phyloP scores from a whole-genome alignment of 2,888 invertebrate genomes.

The Julus scandinavius region DNA sequence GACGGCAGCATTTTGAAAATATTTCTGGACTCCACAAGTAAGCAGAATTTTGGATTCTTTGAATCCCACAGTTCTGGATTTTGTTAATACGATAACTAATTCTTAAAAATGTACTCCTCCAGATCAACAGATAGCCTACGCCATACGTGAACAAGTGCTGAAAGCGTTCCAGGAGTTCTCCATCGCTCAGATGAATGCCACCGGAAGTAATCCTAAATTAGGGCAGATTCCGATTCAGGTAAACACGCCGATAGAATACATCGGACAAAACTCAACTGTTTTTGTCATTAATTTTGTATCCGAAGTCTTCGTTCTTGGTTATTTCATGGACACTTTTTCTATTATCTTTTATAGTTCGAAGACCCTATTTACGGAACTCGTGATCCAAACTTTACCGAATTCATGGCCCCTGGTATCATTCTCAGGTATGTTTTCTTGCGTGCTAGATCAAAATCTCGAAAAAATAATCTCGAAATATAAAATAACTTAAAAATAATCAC shows the following conservation, averaged over 20 bases:
- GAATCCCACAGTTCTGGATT: neutral
- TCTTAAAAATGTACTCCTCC: conserved; percentile 24
- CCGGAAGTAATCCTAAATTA: conserved; percentile 54
- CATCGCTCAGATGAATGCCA: conserved; percentile 59
- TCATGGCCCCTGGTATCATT: conserved; percentile 95
- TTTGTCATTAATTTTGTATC: neutral
- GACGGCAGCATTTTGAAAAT: conserved; percentile 88
- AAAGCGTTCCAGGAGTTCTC: conserved; percentile 88
- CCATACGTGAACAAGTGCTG: conserved; percentile 86
- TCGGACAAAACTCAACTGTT: no score
- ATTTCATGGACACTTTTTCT: conserved; percentile 35
- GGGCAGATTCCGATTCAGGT: conserved; percentile 55
- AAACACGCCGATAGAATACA: neutral
- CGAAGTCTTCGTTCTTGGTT: neutral
- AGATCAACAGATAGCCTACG: conserved; percentile 95
- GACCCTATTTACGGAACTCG: conserved; percentile 62
- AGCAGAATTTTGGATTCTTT: conserved; percentile 62
- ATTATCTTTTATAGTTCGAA: conserved; percentile 55
- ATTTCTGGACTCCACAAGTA: conserved; percentile 93
- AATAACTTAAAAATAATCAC: no score
- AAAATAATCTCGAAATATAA: no score
- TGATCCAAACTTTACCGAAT: conserved; percentile 93
- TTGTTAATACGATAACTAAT: neutral
- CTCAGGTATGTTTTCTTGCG: conserved; percentile 69
- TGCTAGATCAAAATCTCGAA: no score